Base-by-base conservation (phyloP, 1,140 invertebrate genomes). In the Drosophila chauvacae region DNA sequence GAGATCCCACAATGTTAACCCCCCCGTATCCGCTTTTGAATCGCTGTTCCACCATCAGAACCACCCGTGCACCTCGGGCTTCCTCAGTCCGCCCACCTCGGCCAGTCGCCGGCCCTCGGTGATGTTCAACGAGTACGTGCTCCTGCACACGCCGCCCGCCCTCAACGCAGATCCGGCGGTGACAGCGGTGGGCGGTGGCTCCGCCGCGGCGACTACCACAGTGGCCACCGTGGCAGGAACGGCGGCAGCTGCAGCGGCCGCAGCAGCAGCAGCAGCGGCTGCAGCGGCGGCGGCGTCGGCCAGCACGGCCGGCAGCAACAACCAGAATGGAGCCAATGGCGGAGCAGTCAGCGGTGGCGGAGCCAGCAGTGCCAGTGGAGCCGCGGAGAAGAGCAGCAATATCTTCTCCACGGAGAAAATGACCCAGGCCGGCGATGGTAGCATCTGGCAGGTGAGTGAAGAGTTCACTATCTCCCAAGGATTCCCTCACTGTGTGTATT, bases 331-430 rank as follows among this genome's bases (percentile, higher is more conserved):
- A 30, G 18, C 26, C 73, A 77, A 37, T 11, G 76, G 63, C 3
- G 44, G 45, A 10, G 51, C 9, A 23, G 56, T 18, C 4, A 61
- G 51, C 4, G 56, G 23, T 9, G 44, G 13, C 13, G 57, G 23
- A 1, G 10, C 23, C 9, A 18, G 30, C 5, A 28, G 28, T 7
- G 20, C 23, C 20, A 23, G 41, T 2, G 63, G 63, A 20, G 26
- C 65, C 16, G 26, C 42, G 6, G 85, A 94, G 51, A 94, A 95
- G 80, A 94, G 94, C 79, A 96, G 96, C 84, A 94, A 96, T 82
- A 94, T 97, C 18, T 97, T 96, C 92, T 97, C 96, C 23, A 96
- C 95, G 50, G 97, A 98, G 87, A 97, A 97, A 92, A 97, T 96
- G 94, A 97, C 96, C 0, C 97, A 98, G 93, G 96, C 96, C 45